Percentiles rank a stretch among this genome's conserved stretches.
phyloP scores from a whole-genome alignment of 2,888 invertebrate species.

The Cheilosia urbana region DNA sequence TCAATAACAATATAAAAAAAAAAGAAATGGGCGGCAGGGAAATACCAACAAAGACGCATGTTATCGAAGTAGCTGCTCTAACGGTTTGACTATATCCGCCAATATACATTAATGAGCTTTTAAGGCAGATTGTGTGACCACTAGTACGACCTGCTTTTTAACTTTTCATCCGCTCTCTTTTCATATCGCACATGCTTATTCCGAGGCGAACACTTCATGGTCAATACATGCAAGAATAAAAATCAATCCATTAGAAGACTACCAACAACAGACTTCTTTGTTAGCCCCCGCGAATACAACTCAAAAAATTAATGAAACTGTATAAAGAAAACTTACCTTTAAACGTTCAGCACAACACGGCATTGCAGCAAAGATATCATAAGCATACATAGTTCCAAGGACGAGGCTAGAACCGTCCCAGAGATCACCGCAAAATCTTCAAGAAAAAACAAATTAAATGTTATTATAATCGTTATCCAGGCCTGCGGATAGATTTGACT shows the following conservation, averaged over 20 bases:
- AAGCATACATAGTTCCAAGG: constrained; percentile 98
- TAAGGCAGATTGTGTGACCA: too few species aligned
- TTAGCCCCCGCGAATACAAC: background rate
- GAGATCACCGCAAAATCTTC: constrained; percentile 90
- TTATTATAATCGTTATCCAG: background rate
- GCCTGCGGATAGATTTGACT: too few species aligned
- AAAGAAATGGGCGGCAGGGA: background rate
- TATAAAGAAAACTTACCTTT: constrained; percentile 86
- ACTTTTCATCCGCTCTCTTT: too few species aligned
- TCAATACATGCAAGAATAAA: background rate
- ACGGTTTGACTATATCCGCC: too few species aligned
- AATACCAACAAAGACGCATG: background rate
- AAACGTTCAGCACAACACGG: constrained; percentile 97
- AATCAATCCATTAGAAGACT: background rate
- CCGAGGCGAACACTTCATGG: background rate
- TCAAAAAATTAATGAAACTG: background rate
- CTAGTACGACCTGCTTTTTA: too few species aligned
- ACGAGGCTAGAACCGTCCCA: constrained; percentile 98
- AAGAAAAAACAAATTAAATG: constrained; percentile 20
- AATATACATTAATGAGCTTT: too few species aligned
- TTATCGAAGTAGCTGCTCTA: background rate
- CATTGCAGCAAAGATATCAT: constrained; percentile 98
- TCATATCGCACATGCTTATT: too few species aligned
- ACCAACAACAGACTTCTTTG: background rate
- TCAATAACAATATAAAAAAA: background rate